These are phyloP conservation scores for Colletes collaris DNA, from an alignment of 2,888 invertebrate genomes.

Conservation along the genomic window DNA sequence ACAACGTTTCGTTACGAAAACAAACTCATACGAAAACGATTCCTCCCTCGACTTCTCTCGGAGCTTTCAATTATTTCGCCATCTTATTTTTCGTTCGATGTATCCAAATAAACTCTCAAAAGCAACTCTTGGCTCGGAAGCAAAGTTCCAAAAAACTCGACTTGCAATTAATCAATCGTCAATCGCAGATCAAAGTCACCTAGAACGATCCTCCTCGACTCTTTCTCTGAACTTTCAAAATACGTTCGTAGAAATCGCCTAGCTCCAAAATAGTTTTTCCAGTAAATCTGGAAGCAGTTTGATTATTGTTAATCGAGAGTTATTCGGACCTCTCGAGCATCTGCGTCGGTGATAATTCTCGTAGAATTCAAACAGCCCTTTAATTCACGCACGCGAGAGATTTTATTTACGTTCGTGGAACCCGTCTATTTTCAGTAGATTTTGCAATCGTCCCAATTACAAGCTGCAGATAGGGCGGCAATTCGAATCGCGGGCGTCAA, in stretches of 20 bases:
- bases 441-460: conserved; percentile 21
- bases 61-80: conserved; percentile 7
- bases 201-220: neutral
- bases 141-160: neutral
- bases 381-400: neutral
- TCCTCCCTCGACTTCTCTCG: conserved; percentile 45
- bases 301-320: too few relatives aligned
- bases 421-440: neutral
- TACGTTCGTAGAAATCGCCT: neutral
- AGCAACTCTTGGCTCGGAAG: neutral
- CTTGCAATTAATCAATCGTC: too few relatives aligned
- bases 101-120: too few relatives aligned
- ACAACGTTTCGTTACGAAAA: conserved; percentile 36
- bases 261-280: too few relatives aligned
- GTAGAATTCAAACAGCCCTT: neutral
- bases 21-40: conserved; percentile 51
- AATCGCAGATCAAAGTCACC: too few relatives aligned
- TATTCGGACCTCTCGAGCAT: too few relatives aligned
- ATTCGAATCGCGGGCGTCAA: conserved; percentile 2
- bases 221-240: neutral
- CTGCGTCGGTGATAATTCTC: neutral
- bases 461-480: conserved; percentile 5
- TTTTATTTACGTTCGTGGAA: neutral
- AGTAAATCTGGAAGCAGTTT: too few relatives aligned
- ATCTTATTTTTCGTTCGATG: neutral